phyloP scores from a whole-genome alignment of 2,797 vertebrate genomes.

The Sebastes hubbsi region DNA sequence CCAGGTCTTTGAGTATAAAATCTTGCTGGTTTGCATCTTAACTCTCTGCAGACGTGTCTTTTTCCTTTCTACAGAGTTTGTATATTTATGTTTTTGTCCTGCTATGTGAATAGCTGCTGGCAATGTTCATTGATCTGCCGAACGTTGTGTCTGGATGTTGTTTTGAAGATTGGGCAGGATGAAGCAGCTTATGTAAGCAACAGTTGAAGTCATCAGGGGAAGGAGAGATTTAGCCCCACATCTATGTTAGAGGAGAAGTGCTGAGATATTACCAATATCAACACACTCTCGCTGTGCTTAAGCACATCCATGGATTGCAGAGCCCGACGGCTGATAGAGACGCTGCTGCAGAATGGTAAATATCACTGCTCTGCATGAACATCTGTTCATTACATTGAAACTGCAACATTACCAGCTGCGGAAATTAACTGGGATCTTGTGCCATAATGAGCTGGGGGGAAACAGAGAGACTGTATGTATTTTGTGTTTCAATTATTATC shows the following conservation, averaged over 20 bases:
- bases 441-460: constrained; percentile 15
- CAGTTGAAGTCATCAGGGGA: constrained; percentile 61
- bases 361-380: constrained; percentile 58
- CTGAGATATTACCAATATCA: constrained; percentile 69
- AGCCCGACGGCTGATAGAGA: constrained; percentile 44
- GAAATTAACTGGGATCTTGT: constrained; percentile 43
- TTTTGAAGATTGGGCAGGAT: constrained; percentile 69
- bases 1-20: constrained; percentile 20
- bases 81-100: constrained; percentile 26
- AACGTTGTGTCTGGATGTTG: constrained; percentile 54
- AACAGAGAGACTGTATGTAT: constrained; percentile 3
- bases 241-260: constrained; percentile 45
- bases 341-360: constrained; percentile 56
- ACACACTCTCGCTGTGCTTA: constrained; percentile 51
- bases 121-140: constrained; percentile 60
- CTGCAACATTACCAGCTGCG: constrained; percentile 51
- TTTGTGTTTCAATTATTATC: constrained; percentile 10
- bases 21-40: constrained; percentile 28
- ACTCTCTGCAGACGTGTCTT: constrained; percentile 10
- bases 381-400: constrained; percentile 70
- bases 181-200: constrained; percentile 66
- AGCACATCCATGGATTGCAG: constrained; percentile 51
- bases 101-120: constrained; percentile 50
- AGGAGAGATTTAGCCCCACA: constrained; percentile 49
- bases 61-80: constrained; percentile 2